Base-by-base conservation (phyloP, 2,797 vertebrate species). In the Mormyrops attenuatus region DNA sequence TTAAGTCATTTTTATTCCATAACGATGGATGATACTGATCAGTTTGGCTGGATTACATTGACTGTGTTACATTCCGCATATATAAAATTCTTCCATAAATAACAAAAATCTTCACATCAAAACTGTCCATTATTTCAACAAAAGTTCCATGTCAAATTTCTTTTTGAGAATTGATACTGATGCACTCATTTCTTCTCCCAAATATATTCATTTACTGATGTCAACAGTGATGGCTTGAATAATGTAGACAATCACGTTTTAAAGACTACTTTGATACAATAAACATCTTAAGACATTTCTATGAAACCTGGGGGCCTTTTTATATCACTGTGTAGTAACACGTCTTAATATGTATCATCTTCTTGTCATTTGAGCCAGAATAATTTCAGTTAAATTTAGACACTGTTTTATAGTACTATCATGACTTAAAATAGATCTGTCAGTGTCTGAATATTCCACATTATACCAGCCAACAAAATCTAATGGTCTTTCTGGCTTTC, bases 401-500 rank as follows among this genome's bases (percentile, higher is more conserved):
- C 30, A 89, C 50, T 49, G 52, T 85, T 84, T 89, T 53, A 55
- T 55, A 38, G n/a, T 63, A 47, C 80, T 60, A 22, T 89, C 20
- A 22, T 38, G 53, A 80, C 88, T 63, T 26, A 89, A 89, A 89
- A 89, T 89, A 89, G 73, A n/a, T 44, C 9, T 80, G 53, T 85
- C 88, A 85, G 22, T 84, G 73, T 60, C 41, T 63, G 52, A 85
- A 44, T 60, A 6, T 63, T 44, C 55, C 41, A 41, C 15, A 63
- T 82, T 77, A 49, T 55, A 38, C 69, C 77, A 82, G 69, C 20
- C 66, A 80, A 8, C 38, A 34, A 82, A 84, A 50, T 84, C 69
- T 41, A 80, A 73, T 57, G 88, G 52, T n/a, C 47, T 38, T 44
- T 77, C n/a, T 55, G 52, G 49, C 9, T 4, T 3, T 34, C 69